These are phyloP conservation scores for Myrmecobius fasciatus DNA, from an alignment of 2,113 vertebrate species.

Conservation along the genomic window DNA sequence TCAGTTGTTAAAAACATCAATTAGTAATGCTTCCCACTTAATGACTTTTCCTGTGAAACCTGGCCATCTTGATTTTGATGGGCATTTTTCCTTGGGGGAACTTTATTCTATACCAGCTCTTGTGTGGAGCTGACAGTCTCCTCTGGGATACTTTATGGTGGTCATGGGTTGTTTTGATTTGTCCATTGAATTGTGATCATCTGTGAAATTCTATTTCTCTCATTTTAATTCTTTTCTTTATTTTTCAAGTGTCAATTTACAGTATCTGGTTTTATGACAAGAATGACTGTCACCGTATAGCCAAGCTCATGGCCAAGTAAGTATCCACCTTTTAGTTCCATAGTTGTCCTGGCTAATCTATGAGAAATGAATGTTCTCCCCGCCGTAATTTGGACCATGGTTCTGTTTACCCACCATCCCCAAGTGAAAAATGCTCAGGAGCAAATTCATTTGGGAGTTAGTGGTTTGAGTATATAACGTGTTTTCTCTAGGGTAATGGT, in stretches of 20 bases:
- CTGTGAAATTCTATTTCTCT: conserved; percentile 53
- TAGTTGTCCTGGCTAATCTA: conserved; percentile 20
- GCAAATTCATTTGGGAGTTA: not conserved
- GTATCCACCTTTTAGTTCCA: conserved; percentile 74
- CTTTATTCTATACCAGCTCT: not conserved
- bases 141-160: conserved; percentile 36
- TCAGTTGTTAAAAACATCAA: not conserved
- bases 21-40: not conserved
- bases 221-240: conserved; percentile 61
- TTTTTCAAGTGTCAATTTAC: conserved; percentile 96
- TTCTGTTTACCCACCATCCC: not conserved
- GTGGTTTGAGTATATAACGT: not conserved
- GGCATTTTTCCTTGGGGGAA: not conserved
- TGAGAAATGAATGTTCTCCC: conserved; percentile 1
- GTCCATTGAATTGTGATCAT: not conserved
- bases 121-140: conserved; percentile 8
- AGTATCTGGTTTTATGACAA: conserved; percentile 99
- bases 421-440: too few species aligned
- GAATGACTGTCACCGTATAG: conserved; percentile 96
- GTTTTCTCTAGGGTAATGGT: not conserved
- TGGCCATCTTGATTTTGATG: not conserved
- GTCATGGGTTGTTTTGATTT: conserved; percentile 31
- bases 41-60: not conserved
- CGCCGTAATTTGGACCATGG: not conserved
- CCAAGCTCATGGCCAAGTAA: conserved; percentile 98